Evolutionary conservation across 2,888 invertebrate species (phyloP).

Genomic region (Belgica antarctica): DNA sequence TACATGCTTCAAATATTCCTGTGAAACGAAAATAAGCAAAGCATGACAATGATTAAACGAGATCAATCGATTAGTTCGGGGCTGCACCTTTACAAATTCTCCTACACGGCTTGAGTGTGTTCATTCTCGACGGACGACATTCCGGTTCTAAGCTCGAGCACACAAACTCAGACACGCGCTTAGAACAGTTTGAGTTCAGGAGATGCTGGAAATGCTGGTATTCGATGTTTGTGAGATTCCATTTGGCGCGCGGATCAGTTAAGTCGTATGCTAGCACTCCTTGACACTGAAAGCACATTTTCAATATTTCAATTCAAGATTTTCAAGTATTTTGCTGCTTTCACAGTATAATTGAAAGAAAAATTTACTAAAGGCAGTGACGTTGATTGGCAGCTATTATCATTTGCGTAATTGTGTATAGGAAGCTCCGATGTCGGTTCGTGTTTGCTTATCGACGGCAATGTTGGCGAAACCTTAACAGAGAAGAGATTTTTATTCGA

Average conservation of each 20-base stretch:
- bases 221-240: conserved; percentile 48
- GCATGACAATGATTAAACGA: conserved; percentile 5
- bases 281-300: conserved; percentile 55
- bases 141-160: conserved; percentile 66
- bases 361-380: conserved; percentile 49
- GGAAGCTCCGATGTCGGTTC: conserved; percentile 52
- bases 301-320: neutral
- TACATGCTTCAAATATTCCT: conserved; percentile 65
- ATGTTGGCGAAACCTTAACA: conserved; percentile 61
- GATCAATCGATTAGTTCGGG: conserved; percentile 1
- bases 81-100: conserved; percentile 63
- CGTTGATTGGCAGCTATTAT: conserved; percentile 55
- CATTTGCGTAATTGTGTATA: conserved; percentile 50
- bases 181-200: conserved; percentile 64
- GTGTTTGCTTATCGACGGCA: conserved; percentile 55
- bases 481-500: conserved; percentile 34
- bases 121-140: conserved; percentile 61
- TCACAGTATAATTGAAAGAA: neutral
- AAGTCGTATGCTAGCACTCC: conserved; percentile 67
- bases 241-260: conserved; percentile 56
- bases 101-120: conserved; percentile 63
- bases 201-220: conserved; percentile 62
- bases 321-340: too few species aligned
- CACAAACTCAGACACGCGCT: conserved; percentile 61
- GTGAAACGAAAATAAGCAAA: too few species aligned